phyloP scores from a whole-genome alignment of 2,888 invertebrate genomes.

The Phytoseiulus persimilis region DNA sequence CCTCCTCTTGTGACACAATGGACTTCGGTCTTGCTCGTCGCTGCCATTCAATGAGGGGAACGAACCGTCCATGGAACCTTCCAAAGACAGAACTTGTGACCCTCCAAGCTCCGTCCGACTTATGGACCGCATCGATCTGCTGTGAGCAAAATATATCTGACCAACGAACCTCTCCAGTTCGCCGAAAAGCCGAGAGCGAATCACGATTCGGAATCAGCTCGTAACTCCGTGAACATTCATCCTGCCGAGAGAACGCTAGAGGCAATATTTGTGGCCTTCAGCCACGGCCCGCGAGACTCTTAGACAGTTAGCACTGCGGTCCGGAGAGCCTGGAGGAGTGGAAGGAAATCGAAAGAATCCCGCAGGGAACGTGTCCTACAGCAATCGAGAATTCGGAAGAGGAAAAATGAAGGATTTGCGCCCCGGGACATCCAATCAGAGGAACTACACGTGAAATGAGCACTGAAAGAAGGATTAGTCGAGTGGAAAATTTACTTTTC shows the following conservation, averaged over 20 bases:
- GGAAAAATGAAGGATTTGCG: neutral
- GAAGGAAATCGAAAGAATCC: neutral
- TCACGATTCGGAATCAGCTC: too few species aligned
- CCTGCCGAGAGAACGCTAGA: neutral
- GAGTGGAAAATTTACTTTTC: slow-evolving; percentile 5
- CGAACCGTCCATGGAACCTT: too few species aligned
- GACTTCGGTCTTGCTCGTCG: too few species aligned
- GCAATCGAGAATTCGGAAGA: neutral
- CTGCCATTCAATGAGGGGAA: too few species aligned
- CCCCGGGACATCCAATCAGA: neutral
- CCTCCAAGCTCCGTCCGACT: neutral
- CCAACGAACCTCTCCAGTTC: neutral
- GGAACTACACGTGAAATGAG: neutral
- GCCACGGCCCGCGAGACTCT: neutral
- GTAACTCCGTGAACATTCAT: too few species aligned
- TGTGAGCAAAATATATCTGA: neutral
- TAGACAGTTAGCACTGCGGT: neutral
- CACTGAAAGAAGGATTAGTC: neutral
- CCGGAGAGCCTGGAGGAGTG: neutral
- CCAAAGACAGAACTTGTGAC: neutral
- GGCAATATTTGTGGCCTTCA: neutral
- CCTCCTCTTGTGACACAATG: too few species aligned
- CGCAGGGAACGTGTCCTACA: neutral
- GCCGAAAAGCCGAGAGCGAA: neutral
- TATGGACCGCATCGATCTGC: too few species aligned